These are phyloP conservation scores for Hypolimnas misippus DNA, from an alignment of 2,888 invertebrate genomes.

Conservation along the genomic window DNA sequence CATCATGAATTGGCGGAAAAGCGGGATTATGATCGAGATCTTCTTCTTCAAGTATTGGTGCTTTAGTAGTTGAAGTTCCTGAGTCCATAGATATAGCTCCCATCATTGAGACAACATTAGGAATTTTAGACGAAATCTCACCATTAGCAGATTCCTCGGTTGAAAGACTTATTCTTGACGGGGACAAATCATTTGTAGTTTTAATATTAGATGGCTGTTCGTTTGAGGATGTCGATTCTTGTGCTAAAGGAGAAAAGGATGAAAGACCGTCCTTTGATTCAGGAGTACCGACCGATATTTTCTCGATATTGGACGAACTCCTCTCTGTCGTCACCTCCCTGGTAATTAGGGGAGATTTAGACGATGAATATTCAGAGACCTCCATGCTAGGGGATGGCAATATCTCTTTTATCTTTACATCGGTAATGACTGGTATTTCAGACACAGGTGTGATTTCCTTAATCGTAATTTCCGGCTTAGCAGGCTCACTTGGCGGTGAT, in stretches of 20 bases:
- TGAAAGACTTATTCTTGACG: conserved; percentile 71
- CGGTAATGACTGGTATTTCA: conserved; percentile 73
- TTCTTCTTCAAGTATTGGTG: conserved; percentile 70
- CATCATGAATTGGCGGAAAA: conserved; percentile 77
- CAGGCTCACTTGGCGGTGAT: conserved; percentile 54
- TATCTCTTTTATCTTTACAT: conserved; percentile 77
- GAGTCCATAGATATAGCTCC: conserved; percentile 52
- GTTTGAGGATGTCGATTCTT: conserved; percentile 46
- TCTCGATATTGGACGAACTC: conserved; percentile 45
- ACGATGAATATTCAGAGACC: conserved; percentile 70
- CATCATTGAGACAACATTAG: conserved; percentile 57
- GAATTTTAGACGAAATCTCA: conserved; percentile 62
- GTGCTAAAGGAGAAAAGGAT: conserved; percentile 51
- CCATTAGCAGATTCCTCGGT: conserved; percentile 66
- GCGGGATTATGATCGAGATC: conserved; percentile 77
- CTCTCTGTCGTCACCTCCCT: conserved; percentile 74
- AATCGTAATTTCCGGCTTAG: conserved; percentile 78
- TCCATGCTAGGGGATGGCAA: conserved; percentile 69
- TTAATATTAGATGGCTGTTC: conserved; percentile 48
- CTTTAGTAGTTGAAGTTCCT: conserved; percentile 59
- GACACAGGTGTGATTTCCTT: conserved; percentile 85
- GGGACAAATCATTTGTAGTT: conserved; percentile 54
- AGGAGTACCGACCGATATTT: conserved; percentile 54
- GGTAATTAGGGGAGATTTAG: conserved; percentile 72
- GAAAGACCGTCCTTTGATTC: conserved; percentile 57